phyloP scores from a whole-genome alignment of 2,797 vertebrate genomes.

The Euphonia xanthogaster region DNA sequence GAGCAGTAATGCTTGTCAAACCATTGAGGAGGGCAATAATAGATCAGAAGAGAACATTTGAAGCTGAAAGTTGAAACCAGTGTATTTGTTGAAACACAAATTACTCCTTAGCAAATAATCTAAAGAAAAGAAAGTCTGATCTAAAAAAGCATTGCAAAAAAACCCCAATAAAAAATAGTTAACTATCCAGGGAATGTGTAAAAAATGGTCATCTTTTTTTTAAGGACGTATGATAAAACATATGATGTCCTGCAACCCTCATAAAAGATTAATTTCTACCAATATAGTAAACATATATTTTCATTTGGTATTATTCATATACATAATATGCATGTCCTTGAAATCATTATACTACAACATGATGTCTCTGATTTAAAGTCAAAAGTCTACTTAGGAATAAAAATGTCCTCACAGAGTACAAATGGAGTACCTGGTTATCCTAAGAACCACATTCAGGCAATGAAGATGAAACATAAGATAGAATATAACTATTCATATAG shows the following conservation, averaged over 20 bases:
- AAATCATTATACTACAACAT: neutral
- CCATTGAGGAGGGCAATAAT: neutral
- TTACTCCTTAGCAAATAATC: neutral
- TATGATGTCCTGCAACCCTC: neutral
- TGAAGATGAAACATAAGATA: neutral
- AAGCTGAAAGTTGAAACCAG: neutral
- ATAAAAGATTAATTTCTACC: neutral
- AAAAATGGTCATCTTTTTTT: neutral
- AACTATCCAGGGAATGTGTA: neutral
- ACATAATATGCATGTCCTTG: neutral
- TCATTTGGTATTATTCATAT: neutral
- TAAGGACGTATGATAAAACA: neutral
- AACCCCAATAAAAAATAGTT: neutral
- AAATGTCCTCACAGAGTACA: neutral
- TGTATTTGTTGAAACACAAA: neutral
- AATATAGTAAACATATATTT: neutral
- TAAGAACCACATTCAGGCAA: neutral
- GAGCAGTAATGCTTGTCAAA: neutral
- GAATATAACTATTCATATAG: neutral
- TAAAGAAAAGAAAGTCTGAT: neutral
- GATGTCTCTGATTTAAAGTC: neutral
- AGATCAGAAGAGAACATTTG: neutral
- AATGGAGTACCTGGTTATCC: neutral
- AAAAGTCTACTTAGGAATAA: neutral
- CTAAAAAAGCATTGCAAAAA: neutral